Conservation (phyloP, 2,888 invertebrate species). For the Aphelenchoides bicaudatus region DNA sequence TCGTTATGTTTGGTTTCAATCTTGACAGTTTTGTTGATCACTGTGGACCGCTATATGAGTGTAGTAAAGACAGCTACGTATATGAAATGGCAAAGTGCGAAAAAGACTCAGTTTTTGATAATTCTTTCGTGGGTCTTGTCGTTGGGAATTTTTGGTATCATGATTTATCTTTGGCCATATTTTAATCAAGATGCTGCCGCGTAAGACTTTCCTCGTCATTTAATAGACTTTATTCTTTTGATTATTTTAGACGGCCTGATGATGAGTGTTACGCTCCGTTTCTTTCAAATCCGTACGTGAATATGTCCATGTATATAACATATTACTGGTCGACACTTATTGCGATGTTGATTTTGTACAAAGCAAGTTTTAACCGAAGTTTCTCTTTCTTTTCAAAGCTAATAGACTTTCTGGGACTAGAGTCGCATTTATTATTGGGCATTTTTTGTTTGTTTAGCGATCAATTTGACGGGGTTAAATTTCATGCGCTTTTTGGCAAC, state of each 20-base stretch:
- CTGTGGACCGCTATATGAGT: slow-evolving; percentile 53
- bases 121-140: slow-evolving; percentile 58
- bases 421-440: neutral
- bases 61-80: slow-evolving; percentile 60
- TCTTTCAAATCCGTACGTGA: slow-evolving; percentile 58
- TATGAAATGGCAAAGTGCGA: slow-evolving; percentile 68
- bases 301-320: slow-evolving; percentile 60
- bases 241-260: slow-evolving; percentile 21
- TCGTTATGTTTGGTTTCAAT: slow-evolving; percentile 60
- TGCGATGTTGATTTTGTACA: slow-evolving; percentile 60
- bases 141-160: slow-evolving; percentile 56
- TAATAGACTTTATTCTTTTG: slow-evolving; percentile 18
- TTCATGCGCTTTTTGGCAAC: no score
- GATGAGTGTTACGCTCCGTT: slow-evolving; percentile 59
- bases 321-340: slow-evolving; percentile 60
- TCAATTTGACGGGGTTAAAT: slow-evolving; percentile 4
- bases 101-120: slow-evolving; percentile 66
- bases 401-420: neutral
- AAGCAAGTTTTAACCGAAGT: slow-evolving; percentile 35
- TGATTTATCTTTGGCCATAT: slow-evolving; percentile 59
- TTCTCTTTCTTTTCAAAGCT: neutral
- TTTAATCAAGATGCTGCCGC: slow-evolving; percentile 39
- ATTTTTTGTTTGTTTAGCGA: no score
- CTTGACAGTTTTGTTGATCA: slow-evolving; percentile 57
- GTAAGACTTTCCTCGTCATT: neutral